Base-by-base conservation (phyloP, 1,140 invertebrate genomes). In the Zaprionus capensis region DNA sequence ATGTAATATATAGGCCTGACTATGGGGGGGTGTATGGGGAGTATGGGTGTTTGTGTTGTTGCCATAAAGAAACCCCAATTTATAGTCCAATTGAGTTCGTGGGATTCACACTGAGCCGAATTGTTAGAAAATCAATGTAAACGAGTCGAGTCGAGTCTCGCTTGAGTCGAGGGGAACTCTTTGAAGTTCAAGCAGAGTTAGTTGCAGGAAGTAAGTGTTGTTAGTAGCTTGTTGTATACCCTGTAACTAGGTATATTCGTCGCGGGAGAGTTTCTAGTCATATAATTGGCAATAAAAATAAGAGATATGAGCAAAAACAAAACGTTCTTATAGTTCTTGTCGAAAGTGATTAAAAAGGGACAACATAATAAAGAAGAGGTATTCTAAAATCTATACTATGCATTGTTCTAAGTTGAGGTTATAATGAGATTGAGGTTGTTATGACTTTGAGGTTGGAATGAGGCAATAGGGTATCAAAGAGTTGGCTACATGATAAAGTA, bases 1-100 rank as follows among this genome's bases (percentile, higher is more conserved):
- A 65, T 72, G 74, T 62, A 73, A 72, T 38, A 20, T 7, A 46
- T 7, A 46, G 14, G 12, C n/a, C 7, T 46, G 7, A 4, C 12
- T 20, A 24, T 5, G 38, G 14, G 38, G 38, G 38, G 20, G 17
- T 14, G 24, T 26, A 26, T 26, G 9, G 20, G 17, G n/a, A 0
- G 28, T 31, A 0, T 31, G 31, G 31, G 9, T 26, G 31, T 34
- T 5, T 20, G 46, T 51, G 22, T 24, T 51, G 22, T 51, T 2
- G 46, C 9, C 22, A 51, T 51, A 38, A 59, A 59, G 34, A 59
- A 38, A 51, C 20, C 57, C 17, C 31, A 38, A 46, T 51, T 51
- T 38, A 14, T 34, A 20, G 34, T 38, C 12, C 15, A 20, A 59
- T 59, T 59, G 17, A 5, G 6, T 9, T 24, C 17, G 20, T 46